Evolutionary conservation across 2,797 vertebrate species (phyloP), one percentile per base, ranked within the genome.

Genomic region (Phoxinus dragarum): DNA sequence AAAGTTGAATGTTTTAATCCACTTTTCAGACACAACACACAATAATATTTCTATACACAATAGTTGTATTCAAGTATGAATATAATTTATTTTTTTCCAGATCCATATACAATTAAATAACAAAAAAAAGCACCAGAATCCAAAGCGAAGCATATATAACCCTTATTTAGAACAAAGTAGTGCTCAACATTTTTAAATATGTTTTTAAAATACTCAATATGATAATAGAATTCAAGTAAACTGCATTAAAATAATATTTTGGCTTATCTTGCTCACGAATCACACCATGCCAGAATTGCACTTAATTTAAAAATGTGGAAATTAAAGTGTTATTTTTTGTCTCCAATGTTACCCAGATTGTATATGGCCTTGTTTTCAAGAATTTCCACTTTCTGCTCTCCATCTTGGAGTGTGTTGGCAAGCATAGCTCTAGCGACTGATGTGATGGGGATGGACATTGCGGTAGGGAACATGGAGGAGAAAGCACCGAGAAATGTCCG

Each of bases 311-410:
- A 8, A 27, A 80, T 3, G 27, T 49, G 21, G 19, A 6, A 66
- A 36, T 21, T n/a, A 61, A 49, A 89, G 85, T 64, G 21, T 75
- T 40, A 89, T 83, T 73, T 91, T 78, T 93, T 92, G 42, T 54
- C 85, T 11, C 81, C 54, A 0, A 78, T 85, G 83, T 94, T 95
- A 19, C 92, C 94, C 88, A 96, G 91, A 6, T 52, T 14, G 6
- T 90, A 73, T 42, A 97, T 96, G 86, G 86, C 92, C 86, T 95
- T 94, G 90, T 96, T 96, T 77, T 97, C 96, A 85, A 97, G 92
- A 88, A 97, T 92, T 17, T 88, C 95, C 3, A 78, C 89, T 84
- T 93, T 94, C 84, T 90, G 87, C 56, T 94, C 89, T 0, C 91
- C 92, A 3, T 91, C 89, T 12, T 93, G 86, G 80, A 96, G 80